Conservation (phyloP, 2,113 vertebrate genomes). For the Gambusia affinis region DNA sequence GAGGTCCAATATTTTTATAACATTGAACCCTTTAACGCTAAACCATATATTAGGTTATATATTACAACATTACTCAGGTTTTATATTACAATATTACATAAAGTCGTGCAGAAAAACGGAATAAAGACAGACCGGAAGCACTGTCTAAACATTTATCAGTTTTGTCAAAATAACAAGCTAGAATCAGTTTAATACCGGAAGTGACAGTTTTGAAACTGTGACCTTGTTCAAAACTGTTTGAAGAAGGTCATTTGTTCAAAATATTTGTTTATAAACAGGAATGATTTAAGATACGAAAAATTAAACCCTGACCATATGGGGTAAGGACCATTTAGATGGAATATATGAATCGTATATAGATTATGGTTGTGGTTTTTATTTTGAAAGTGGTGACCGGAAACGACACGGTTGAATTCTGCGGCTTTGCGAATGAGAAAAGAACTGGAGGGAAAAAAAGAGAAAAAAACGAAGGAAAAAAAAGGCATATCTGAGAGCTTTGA, state of each 20-base stretch:
- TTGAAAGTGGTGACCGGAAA: conserved; percentile 46
- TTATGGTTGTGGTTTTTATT: conserved; percentile 27
- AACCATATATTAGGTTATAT: neutral
- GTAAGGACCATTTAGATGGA: neutral
- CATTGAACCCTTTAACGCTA: neutral
- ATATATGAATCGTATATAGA: neutral
- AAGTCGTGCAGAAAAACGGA: neutral
- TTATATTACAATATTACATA: neutral
- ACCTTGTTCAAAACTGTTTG: too few species aligned
- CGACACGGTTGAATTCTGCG: fast-evolving
- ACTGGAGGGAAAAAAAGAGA: conserved; percentile 53
- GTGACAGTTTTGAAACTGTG: neutral
- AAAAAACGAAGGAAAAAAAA: conserved; percentile 75
- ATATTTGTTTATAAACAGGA: neutral
- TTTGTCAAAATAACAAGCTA: conserved; percentile 21
- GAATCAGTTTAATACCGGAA: conserved; percentile 5
- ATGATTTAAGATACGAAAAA: neutral
- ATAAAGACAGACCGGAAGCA: conserved; percentile 67
- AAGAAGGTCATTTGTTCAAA: neutral
- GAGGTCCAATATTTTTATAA: too few species aligned
- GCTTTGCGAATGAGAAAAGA: conserved; percentile 32
- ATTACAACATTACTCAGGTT: neutral
- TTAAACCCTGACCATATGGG: neutral
- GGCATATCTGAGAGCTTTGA: conserved; percentile 71
- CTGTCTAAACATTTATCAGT: neutral